Base-by-base conservation (phyloP, 2,113 vertebrate genomes). In the Penelope pileata region DNA sequence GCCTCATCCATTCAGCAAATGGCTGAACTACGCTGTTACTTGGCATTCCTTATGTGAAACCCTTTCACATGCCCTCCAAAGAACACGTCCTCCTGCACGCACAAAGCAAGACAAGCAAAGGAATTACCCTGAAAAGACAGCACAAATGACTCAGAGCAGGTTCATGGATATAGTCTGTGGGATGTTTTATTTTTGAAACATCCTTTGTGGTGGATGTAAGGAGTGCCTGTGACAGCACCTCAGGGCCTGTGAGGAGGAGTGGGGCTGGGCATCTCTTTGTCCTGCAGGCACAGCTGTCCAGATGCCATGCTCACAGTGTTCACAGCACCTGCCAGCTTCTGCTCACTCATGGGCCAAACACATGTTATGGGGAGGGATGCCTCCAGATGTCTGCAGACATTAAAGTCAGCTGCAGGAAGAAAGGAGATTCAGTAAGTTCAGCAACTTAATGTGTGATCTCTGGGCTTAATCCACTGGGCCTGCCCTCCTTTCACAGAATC, bases 201-300 rank as follows among this genome's bases (percentile, higher is more conserved):
- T 4, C 16, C 45, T 50, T 42, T 38, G 16, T 58, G 24, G 32
- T 21, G 32, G 32, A 54, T 40, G 8, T 73, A 80, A 43, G 12
- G 21, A 16, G 7, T 27, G 16, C 16, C 17, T 68, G 21, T 12
- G 19, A 7, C 27, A 74, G 23, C 1, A 1, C 24, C 69, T 23
- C 15, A 18, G 2, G 16, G 8, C 17, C 47, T 67, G 38, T 51
- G 16, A 80, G 48, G 15, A 36, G 24, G 4, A 63, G 21, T 0
- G 0, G 18, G 59, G 10, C 34, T 19, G 16, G 30, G 32, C 58
- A 50, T 17, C 27, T 21, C 32, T 0, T 0, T 22, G 24, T 24
- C 59, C 26, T 34, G 21, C 0, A 67, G 43, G 63, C 47, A 19
- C 29, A 38, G 21, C 72, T 64, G 34, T 16, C 73, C 7, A 7